Evolutionary conservation across 2,797 vertebrate genomes (phyloP), one percentile per base, ranked within the genome.

Genomic region (Masticophis lateralis): DNA sequence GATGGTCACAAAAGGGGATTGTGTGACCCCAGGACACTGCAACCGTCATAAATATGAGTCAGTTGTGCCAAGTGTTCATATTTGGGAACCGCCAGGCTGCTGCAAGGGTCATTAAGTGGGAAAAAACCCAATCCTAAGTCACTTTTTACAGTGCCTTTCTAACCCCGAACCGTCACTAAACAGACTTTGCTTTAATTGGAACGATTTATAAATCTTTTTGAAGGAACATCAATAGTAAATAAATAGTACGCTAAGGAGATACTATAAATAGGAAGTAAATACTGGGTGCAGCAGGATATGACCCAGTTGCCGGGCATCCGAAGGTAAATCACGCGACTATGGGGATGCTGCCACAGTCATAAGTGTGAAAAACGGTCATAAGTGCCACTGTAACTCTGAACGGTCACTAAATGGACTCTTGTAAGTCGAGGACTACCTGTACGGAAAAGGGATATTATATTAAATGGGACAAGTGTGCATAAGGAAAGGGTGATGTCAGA

Each of bases 1-100:
- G 63, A 13, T 32, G 2, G 2, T 14, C 2, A n/a, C 4, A 14
- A 28, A 4, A 10, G 5, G 12, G 28, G 11, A 61, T 66, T 4
- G 5, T 0, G 4, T 66, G 4, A 66, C 2, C 63, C 4, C 5
- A 0, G 12, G 28, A 66, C 0, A 1, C 60, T 28, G 10, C 10
- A 9, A 4, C 60, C 3, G 2, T 66, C 12, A 2, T 66, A 66
- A n/a, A 14, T 14, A n/a, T 6, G 11, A n/a, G 5, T 66, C 12
- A 14, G 28, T 66, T 66, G 61, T 28, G 4, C 28, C 28, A 61
- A 60, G 22, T 0, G 59, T 61, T 22, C 8, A 25, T 3, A 61
- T 61, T 25, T 61, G 22, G 22, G 20, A 20, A 59, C 57, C 18
- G 2, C 18, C 1, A 5, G 2, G 20, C 57, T 22, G 57, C 57